Percentiles rank a stretch among this genome's conserved stretches.
Conservation (phyloP, 1,140 invertebrate species). For the Trachymyrmex cornetzi region DNA sequence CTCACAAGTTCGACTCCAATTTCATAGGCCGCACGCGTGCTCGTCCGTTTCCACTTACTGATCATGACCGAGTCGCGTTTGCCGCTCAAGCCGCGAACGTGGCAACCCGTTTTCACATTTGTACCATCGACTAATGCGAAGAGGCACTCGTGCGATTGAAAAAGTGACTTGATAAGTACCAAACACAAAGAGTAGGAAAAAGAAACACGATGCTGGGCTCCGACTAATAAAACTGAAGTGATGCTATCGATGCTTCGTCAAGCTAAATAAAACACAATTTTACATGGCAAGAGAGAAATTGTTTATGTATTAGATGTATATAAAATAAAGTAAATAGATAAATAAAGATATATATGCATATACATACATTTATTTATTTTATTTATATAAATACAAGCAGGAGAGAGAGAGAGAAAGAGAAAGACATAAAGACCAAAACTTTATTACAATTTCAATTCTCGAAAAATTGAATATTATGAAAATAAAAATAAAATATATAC, state of each 20-base stretch:
- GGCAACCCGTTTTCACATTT: conserved; percentile 71
- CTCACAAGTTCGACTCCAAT: conserved; percentile 49
- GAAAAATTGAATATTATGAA: not conserved
- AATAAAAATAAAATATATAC: conserved; percentile 2
- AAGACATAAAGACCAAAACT: not conserved
- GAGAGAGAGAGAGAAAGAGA: too few relatives aligned
- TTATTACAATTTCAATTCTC: conserved; percentile 18
- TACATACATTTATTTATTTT: not conserved
- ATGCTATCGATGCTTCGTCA: not conserved
- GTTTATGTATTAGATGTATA: not conserved
- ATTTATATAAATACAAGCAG: not conserved
- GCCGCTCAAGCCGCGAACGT: conserved; percentile 29
- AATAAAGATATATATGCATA: not conserved
- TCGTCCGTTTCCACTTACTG: conserved; percentile 54
- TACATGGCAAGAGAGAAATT: not conserved
- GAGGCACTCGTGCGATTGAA: not conserved
- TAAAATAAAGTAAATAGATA: conserved; percentile 2
- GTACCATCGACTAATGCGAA: conserved; percentile 48
- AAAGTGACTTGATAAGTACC: conserved; percentile 10
- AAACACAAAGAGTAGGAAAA: not conserved
- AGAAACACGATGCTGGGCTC: not conserved
- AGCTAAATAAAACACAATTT: conserved; percentile 18
- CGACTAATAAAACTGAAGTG: conserved; percentile 41
- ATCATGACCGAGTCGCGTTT: conserved; percentile 33
- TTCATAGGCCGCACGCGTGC: conserved; percentile 61